Evolutionary conservation across 2,888 invertebrate species (phyloP).

Genomic region (Pecten maximus): DNA sequence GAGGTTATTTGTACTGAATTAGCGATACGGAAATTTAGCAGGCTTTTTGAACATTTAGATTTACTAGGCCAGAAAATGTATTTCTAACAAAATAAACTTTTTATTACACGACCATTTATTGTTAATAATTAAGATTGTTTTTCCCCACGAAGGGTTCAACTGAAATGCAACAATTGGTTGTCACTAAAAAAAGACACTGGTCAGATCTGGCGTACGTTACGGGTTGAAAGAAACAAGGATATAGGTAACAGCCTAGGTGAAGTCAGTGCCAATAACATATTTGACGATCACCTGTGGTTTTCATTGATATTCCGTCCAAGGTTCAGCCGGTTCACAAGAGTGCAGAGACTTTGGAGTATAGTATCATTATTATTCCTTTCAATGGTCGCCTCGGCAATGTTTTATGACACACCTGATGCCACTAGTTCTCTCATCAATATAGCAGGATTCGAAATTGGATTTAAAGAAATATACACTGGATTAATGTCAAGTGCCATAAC

Average conservation of each 20-base stretch:
- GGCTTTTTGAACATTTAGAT: too few species aligned
- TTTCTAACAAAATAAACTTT: too few species aligned
- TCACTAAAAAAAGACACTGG: background rate
- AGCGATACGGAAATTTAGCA: too few species aligned
- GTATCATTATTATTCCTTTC: background rate
- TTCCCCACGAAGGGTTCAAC: background rate
- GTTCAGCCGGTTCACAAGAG: background rate
- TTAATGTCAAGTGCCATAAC: background rate
- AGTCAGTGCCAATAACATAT: background rate
- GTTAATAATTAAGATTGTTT: background rate
- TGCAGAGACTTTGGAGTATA: background rate
- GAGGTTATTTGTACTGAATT: too few species aligned
- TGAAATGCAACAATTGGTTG: background rate
- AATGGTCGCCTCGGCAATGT: background rate
- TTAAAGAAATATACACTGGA: background rate
- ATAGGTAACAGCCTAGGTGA: background rate
- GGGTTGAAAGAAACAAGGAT: background rate
- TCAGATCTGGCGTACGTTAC: background rate
- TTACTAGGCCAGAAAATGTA: too few species aligned
- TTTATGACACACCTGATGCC: background rate
- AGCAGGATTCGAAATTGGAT: background rate
- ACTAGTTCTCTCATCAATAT: background rate
- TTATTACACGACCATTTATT: too few species aligned
- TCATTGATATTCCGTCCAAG: background rate
- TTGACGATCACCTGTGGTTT: conserved; percentile 22